Evolutionary conservation across 1,140 invertebrate species (phyloP), one percentile per base, ranked within the genome.

Genomic region (Caerostris extrusa): DNA sequence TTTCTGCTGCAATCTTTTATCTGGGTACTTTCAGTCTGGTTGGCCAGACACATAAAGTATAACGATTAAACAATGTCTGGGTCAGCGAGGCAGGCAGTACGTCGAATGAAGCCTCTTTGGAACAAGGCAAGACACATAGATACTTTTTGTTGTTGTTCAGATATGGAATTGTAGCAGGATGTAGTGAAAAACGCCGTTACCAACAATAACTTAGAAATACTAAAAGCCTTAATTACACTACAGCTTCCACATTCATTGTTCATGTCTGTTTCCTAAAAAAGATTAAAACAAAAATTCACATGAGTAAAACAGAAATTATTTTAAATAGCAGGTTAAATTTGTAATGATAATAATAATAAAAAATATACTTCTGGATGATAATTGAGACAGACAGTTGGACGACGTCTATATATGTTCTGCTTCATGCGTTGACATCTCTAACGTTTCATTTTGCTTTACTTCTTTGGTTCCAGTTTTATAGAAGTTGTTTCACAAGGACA

Each of bases 401-500:
- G 97, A 93, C 97, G 96, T 95, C 98, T 96, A 95, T 97, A 96
- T 95, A 97, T 95, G 93, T 96, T 96, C 95, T 97, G 96, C 92
- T 96, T 96, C 94, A 96, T 93, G 77, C 94, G 71, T 14, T 34
- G 6, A 85, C 94, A 95, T 58, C 90, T 53, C 17, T 83, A n/a
- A 8, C 8, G 94, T 94, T 19, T 95, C 90, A 90, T 95, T 95
- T 57, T 93, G 88, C 10, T 57, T 53, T 3, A 93, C 81, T 90
- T 94, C 94, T 97, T 97, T 3, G 98, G 97, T 61, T 97, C 97
- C 95, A 98, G 98, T 95, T 97, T 98, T 71, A 98, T 96, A 95
- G 98, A 97, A 95, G 98, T 98, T 95, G 97, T 98, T 57, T 98
- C 98, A 96, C 98, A 99, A 60, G 98, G 98, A 96, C 98, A 99